Conservation (phyloP, 2,888 invertebrate species). For the Leptopilina drosophilae region DNA sequence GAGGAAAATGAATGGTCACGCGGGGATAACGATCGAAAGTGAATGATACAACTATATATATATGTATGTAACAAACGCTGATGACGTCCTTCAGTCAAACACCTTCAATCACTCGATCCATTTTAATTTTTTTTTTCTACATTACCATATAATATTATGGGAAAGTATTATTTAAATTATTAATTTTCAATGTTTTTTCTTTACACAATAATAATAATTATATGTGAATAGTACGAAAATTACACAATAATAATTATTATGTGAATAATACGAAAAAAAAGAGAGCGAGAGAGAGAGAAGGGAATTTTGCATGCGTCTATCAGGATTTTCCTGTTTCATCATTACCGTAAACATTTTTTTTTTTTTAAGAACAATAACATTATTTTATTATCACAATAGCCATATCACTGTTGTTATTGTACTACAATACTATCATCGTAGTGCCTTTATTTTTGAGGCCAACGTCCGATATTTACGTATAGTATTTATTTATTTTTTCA, state of each 20-base stretch:
- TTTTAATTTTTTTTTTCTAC: no score
- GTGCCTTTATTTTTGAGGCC: constrained; percentile 44
- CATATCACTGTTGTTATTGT: constrained; percentile 43
- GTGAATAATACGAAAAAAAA: background rate
- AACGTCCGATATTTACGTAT: constrained; percentile 57
- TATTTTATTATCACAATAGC: constrained; percentile 54
- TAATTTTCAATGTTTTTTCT: no score
- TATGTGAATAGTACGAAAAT: background rate
- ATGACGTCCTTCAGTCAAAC: constrained; percentile 13
- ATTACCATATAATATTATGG: no score
- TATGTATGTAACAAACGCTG: constrained; percentile 3
- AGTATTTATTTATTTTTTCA: constrained; percentile 72
- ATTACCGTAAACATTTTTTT: constrained; percentile 31
- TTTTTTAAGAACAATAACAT: constrained; percentile 36
- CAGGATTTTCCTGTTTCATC: constrained; percentile 37
- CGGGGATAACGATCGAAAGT: constrained; percentile 47
- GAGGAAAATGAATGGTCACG: constrained; percentile 44
- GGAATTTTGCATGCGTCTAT: constrained; percentile 18
- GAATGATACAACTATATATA: constrained; percentile 19
- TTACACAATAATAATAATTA: no score
- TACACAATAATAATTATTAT: no score
- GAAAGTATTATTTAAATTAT: no score
- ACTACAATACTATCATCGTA: constrained; percentile 36
- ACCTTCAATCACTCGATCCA: background rate
- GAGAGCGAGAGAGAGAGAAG: constrained; percentile 6